Conservation (phyloP, 1,140 invertebrate species). For the Dendrolimus punctatus region DNA sequence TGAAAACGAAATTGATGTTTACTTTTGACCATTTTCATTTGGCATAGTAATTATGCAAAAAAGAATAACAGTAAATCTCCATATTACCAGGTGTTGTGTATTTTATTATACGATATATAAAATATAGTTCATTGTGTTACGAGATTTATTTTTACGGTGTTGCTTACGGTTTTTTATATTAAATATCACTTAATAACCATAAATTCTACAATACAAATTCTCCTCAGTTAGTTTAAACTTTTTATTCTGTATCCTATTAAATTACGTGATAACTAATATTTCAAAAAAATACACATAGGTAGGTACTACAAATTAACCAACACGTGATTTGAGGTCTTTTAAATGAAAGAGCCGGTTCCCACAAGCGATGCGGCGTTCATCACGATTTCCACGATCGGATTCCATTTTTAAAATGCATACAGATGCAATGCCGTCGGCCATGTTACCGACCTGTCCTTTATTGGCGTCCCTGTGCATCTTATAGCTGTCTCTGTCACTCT, state of each 20-base stretch:
- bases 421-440: conserved; percentile 58
- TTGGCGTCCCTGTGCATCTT: conserved; percentile 22
- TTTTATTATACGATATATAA: not conserved
- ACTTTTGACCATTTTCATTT: not conserved
- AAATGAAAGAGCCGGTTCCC: conserved; percentile 8
- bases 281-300: too few species aligned
- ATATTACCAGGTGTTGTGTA: conserved; percentile 9
- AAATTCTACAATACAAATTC: not conserved
- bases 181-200: too few species aligned
- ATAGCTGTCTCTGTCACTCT: conserved; percentile 28
- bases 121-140: too few species aligned
- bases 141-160: too few species aligned
- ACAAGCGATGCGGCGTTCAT: conserved; percentile 15
- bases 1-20: not conserved
- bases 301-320: too few species aligned
- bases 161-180: too few species aligned
- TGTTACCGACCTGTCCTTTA: conserved; percentile 43
- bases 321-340: too few species aligned
- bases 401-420: conserved; percentile 33
- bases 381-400: conserved; percentile 2
- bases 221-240: not conserved
- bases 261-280: too few species aligned
- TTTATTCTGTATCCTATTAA: too few species aligned
- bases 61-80: too few species aligned
- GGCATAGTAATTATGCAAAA: not conserved